These are phyloP conservation scores for Protobothrops mucrosquamatus DNA, from an alignment of 2,113 vertebrate genomes.

Conservation along the genomic window DNA sequence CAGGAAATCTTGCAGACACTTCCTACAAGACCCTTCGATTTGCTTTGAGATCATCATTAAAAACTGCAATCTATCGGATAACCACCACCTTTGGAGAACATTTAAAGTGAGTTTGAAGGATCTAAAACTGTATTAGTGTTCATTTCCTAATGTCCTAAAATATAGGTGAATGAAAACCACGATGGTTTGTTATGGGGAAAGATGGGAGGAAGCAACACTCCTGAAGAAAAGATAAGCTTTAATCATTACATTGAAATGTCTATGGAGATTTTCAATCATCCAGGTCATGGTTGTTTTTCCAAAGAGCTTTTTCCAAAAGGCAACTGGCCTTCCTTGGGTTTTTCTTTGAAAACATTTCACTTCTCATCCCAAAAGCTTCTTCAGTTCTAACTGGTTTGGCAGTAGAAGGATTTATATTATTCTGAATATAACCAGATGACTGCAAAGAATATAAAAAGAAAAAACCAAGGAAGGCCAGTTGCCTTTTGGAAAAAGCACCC, in stretches of 20 bases:
- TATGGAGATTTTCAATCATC: background rate
- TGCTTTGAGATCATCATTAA: conserved; percentile 88
- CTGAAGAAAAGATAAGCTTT: background rate
- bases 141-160: background rate
- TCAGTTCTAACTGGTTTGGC: background rate
- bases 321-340: background rate
- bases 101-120: conserved; percentile 82
- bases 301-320: background rate
- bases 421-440: background rate
- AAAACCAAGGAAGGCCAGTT: background rate
- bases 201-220: background rate
- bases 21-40: conserved; percentile 92
- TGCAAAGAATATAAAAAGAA: background rate
- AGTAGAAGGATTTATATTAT: background rate
- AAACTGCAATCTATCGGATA: conserved; percentile 93
- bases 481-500: background rate
- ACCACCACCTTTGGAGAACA: conserved; percentile 91
- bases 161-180: background rate
- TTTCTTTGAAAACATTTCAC: background rate
- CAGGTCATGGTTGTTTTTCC: background rate
- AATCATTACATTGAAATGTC: background rate
- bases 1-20: conserved; percentile 81
- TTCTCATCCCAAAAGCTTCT: background rate
- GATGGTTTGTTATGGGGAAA: background rate
- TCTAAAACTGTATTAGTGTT: background rate